Evolutionary conservation across 2,797 vertebrate species (phyloP).

Genomic region (Halcyon leucocephala): DNA sequence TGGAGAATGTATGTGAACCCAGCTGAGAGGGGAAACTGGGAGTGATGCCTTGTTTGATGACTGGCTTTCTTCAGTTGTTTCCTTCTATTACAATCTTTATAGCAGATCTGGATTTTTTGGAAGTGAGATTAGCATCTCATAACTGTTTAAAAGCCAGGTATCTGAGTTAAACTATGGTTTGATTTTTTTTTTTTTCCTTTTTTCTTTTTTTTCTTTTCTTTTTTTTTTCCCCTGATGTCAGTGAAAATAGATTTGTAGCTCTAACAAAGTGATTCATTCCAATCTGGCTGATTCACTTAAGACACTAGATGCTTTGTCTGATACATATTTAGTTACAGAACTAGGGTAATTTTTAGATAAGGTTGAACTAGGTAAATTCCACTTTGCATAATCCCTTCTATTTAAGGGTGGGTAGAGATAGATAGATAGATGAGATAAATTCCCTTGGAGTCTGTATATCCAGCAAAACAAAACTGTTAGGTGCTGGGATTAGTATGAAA

Average conservation of each 20-base stretch:
- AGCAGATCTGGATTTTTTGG: background rate
- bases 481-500: background rate
- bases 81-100: background rate
- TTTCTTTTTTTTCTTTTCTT: background rate
- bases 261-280: background rate
- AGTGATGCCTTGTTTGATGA: background rate
- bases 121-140: background rate
- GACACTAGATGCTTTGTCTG: background rate
- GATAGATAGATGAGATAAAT: background rate
- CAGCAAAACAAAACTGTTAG: background rate
- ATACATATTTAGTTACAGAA: background rate
- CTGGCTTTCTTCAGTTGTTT: background rate
- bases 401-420: background rate
- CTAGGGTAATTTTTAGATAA: background rate
- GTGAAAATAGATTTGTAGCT: background rate
- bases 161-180: background rate
- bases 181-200: background rate
- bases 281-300: background rate
- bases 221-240: background rate
- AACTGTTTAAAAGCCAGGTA: background rate
- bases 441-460: background rate
- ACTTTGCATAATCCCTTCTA: background rate
- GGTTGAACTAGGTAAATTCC: background rate
- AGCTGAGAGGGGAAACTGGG: fast-evolving
- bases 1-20: background rate